Evolutionary conservation across 2,888 invertebrate genomes (phyloP), one percentile per base, ranked within the genome.

Genomic region (Drosophila dives): DNA sequence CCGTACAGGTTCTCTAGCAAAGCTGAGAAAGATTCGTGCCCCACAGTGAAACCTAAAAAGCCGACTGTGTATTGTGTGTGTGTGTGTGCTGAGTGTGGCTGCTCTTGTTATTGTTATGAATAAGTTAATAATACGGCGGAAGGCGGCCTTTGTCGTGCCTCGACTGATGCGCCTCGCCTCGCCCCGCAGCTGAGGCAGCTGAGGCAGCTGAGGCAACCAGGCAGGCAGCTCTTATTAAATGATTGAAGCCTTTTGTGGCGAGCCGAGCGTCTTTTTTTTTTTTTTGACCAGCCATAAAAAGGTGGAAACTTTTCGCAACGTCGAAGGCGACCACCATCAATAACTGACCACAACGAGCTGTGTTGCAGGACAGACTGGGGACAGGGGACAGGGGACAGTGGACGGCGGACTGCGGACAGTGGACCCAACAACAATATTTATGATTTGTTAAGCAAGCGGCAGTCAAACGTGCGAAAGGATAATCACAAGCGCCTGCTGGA

Each of bases 71-170:
- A 36, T 8, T 29, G 40, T 61, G 26, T 10, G 10, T 4, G n/a
- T 33, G 51, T 51, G 26, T 26, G 23, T 26, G 54, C 45, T 26
- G 54, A 36, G 38, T 60, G 34, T 50, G 45, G 65, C 68, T 54
- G 74, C 68, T 85, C 87, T 91, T 85, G 89, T 91, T 90, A 91
- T 89, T 88, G 91, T 93, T 93, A 92, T 92, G 92, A 93, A 93
- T 92, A 92, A 93, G 93, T 93, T 93, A 93, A 93, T 93, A 93
- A 92, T 89, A 93, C 92, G 92, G 93, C 93, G 93, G 93, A 92
- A 92, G 91, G 91, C 87, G 83, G 89, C 87, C 91, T 91, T 91
- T 92, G 92, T 83, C 87, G 78, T 84, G 86, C 66, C 82, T 73
- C 77, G 64, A 68, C 73, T 77, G 74, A 79, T 77, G 75, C 72